Conservation (phyloP, 2,113 vertebrate species). For the Choloepus hoffmanni region DNA sequence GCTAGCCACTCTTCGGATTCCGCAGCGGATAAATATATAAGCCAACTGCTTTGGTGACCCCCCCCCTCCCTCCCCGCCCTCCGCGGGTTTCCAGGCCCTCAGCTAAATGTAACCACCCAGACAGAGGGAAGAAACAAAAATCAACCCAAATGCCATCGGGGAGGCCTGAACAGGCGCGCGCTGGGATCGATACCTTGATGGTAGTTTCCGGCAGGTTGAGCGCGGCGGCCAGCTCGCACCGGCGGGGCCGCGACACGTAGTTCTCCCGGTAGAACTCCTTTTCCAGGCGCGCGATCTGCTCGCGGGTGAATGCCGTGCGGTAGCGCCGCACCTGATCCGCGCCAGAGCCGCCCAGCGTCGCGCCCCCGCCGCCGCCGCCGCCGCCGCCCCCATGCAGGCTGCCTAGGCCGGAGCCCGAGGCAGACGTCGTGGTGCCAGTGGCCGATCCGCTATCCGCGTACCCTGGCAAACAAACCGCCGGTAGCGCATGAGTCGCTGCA, state of each 20-base stretch:
- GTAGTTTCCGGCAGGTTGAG: slow-evolving; percentile 98
- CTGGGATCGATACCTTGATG: slow-evolving; percentile 92
- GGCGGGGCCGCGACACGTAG: slow-evolving; percentile 95
- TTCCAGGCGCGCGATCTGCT: slow-evolving; percentile 94
- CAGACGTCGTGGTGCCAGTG: slow-evolving; percentile 88
- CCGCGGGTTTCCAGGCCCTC: not conserved
- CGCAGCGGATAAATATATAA: slow-evolving; percentile 1
- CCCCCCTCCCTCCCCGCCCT: not conserved
- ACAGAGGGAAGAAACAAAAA: not conserved
- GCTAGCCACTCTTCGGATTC: not conserved
- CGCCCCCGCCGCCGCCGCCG: slow-evolving; percentile 84
- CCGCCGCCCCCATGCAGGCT: slow-evolving; percentile 90
- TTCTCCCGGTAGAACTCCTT: slow-evolving; percentile 97
- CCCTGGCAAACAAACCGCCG: slow-evolving; percentile 85
- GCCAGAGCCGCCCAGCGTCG: slow-evolving; percentile 91
- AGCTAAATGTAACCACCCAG: not conserved
- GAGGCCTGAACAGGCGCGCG: not conserved
- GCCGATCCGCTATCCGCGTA: slow-evolving; percentile 94
- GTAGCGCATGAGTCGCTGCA: slow-evolving; percentile 61
- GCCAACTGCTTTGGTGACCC: not conserved
- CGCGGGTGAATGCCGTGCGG: slow-evolving; percentile 94
- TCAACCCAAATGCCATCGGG: not conserved
- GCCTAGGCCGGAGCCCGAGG: slow-evolving; percentile 89
- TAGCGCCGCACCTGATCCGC: slow-evolving; percentile 94
- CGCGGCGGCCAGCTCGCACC: slow-evolving; percentile 97